Evolutionary conservation across 30 jellyfish, hydroid and myxozoan genomes (phyloP), one percentile per base, ranked within the genome.

Genomic region (Mastigias papua): DNA sequence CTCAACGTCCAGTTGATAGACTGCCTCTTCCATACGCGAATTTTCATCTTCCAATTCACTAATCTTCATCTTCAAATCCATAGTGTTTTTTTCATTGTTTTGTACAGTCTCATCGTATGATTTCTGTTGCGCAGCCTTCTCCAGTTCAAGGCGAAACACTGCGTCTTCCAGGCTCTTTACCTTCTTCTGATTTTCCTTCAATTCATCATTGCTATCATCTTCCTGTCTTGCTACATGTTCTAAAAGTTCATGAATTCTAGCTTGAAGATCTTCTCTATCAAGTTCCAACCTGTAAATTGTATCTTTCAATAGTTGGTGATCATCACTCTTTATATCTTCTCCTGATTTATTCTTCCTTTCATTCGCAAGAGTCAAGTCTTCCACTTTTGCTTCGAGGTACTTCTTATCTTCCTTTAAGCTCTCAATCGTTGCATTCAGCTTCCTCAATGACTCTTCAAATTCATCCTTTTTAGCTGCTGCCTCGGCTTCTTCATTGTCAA

Each of bases 231-330:
- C 66, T 9, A 31, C 75, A 1, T n/a, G n/a, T n/a, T n/a, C 54
- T 72, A 50, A 80, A 31, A 89, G 57, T 27, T 90, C 90, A 25
- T 33, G 29, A 26, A 58, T 16, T 49, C 86, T 27, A 32, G 34
- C 64, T 48, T 81, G 78, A n/a, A 88, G 64, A 69, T 88, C 90
- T 30, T 49, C 80, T n/a, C 48, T 57, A 32, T 77, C 82, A 32
- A 84, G 73, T 65, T 91, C 86, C 48, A 91, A 84, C 81, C 70
- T 30, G 64, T 57, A 78, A 20, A 57, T 72, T 23, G 84, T 27
- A 22, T 72, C 85, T 62, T 86, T 84, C 77, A 86, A 16, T 19
- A 46, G 68, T 37, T 81, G 31, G 25, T 60, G 34, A 34, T 48
- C 87, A 0, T 71, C 58, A 27, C 29, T 17, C 74, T 22, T 35